Base-by-base conservation (phyloP, 2,113 vertebrate species). In the Ceuthmochares aereus region DNA sequence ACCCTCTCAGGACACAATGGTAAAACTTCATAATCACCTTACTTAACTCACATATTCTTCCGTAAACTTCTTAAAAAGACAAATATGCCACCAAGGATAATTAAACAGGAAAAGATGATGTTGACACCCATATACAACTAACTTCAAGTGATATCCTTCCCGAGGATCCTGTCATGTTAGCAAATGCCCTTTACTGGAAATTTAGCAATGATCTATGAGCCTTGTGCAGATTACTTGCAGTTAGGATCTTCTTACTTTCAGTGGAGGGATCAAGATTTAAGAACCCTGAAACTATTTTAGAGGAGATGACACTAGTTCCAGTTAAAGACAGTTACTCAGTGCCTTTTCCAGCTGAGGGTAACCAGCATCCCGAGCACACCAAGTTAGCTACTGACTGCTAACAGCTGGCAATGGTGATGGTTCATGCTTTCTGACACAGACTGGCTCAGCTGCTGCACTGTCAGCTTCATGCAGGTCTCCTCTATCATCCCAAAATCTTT, bases 81-180 rank as follows among this genome's bases (percentile, higher is more conserved):
- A 89, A 62, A 83, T 79, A 52, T 40, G 18, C 23, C 52, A 43
- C n/a, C 20, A 37, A 0, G 2, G 40, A 40, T 52, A 55, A 66
- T 37, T 91, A 66, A 47, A 45, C 1, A 2, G 12, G 10, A 30
- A 56, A 85, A 37, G 32, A 45, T 8, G 1, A 30, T 26, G 15
- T n/a, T 78, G 42, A 66, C 14, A 62, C 11, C 13, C n/a, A 6
- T 29, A 18, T 76, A 43, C 25, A 52, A 14, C 69, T 78, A 66
- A 47, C 16, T 74, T 91, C 56, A 74, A n/a, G 40, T 30, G 29
- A 11, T 4, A 6, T 40, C 21, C 73, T 36, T 69, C 59, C 79
- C 59, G 45, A 74, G 64, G 64, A 49, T 9, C 2, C 34, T 59
- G 16, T 40, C 0, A 0, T 18, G 14, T 45, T 74, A 85, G 52